phyloP scores from a whole-genome alignment of 2,797 vertebrate species.

The Champsocephalus esox region DNA sequence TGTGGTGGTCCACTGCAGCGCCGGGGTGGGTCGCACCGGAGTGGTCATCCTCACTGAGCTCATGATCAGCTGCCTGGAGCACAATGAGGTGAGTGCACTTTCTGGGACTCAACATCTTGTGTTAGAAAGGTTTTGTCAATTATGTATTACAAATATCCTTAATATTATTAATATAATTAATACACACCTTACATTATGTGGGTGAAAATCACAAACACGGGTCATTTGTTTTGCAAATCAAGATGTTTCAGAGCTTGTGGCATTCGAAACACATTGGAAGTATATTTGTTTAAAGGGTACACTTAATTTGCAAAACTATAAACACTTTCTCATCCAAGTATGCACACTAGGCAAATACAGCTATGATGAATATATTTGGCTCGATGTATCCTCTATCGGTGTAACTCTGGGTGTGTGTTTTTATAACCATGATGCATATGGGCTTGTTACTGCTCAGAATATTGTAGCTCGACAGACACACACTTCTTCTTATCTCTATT shows the following conservation, averaged over 20 bases:
- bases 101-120: not conserved
- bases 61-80: slow-evolving; percentile 97
- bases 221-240: slow-evolving; percentile 1
- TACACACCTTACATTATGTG: not conserved
- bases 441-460: not conserved
- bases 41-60: slow-evolving; percentile 97
- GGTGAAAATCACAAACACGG: not conserved
- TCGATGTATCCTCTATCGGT: not conserved
- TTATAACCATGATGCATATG: not conserved
- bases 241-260: not conserved
- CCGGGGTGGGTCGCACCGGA: slow-evolving; percentile 93
- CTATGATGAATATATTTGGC: not conserved
- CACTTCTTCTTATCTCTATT: too few species aligned
- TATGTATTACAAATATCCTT: not conserved
- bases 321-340: not conserved
- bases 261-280: not conserved
- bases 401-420: not conserved
- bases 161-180: not conserved
- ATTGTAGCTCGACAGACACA: too few species aligned
- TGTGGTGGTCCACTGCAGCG: slow-evolving; percentile 95
- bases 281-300: not conserved
- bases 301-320: not conserved
- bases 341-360: not conserved
- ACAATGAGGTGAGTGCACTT: slow-evolving; percentile 89
- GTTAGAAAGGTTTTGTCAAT: not conserved